Evolutionary conservation across 2,888 invertebrate species (phyloP), one percentile per base, ranked within the genome.

Genomic region (Plutella xylostella): DNA sequence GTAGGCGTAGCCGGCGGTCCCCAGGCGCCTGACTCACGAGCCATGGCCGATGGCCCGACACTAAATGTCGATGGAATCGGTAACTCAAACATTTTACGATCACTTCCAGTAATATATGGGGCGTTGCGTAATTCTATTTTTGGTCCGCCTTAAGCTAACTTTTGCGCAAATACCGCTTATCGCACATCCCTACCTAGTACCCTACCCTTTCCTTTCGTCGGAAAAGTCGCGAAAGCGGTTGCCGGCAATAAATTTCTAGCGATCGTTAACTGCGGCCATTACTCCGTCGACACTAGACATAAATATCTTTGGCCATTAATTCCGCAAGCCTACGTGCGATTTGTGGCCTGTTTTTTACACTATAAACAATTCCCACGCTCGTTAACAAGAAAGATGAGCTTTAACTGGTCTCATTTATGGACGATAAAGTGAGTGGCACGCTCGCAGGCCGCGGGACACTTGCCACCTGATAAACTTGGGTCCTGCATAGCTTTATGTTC

Each of bases 311-410:
- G 63, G 64, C 65, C 64, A 65, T 75, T 77, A 68, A 72, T 69
- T 56, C 61, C 55, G 57, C 63, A 65, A 68, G 61, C 66, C 63
- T 56, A 56, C 54, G 57, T 54, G 63, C 59, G 60, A 65, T 63
- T 68, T 67, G 66, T 63, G 65, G 63, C 62, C 73, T 55, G 55
- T 69, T 77, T 70, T 78, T 80, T 75, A 72, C 63, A 73, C 76
- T 68, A 78, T 82, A 79, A 83, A 82, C 77, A 78, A 75, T 82
- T 69, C 73, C 52, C 57, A 53, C 54, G 73, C 53, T 76, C 82
- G 77, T 85, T 84, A 84, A 83, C 61, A 82, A 79, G 83, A 85
- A 74, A 80, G 78, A 85, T 83, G 83, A 73, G 75, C 77, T 74
- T 70, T 82, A 75, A 78, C 70, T 65, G 67, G 65, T 68, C 65